phyloP scores from a whole-genome alignment of 2,888 invertebrate genomes.

The Eupithecia dodoneata region DNA sequence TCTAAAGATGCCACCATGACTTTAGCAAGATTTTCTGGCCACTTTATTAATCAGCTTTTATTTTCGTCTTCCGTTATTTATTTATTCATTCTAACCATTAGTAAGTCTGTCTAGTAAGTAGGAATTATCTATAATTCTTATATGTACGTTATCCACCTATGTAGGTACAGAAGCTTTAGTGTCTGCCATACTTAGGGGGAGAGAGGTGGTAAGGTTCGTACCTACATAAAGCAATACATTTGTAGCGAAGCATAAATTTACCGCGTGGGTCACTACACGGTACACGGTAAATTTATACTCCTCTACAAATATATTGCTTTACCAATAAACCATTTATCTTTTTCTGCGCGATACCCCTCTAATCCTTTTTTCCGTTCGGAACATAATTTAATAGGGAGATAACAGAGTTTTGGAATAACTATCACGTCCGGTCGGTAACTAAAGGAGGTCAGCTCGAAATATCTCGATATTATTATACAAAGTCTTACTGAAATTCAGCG shows the following conservation, averaged over 20 bases:
- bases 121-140: neutral
- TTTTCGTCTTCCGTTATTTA: neutral
- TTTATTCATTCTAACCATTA: neutral
- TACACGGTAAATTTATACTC: neutral
- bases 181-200: neutral
- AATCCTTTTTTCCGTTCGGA: neutral
- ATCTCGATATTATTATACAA: slow-evolving; percentile 40
- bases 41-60: neutral
- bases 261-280: no score
- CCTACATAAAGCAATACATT: neutral
- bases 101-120: neutral
- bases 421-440: slow-evolving; percentile 21
- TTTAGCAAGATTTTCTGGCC: neutral
- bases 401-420: slow-evolving; percentile 11
- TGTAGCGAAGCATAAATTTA: no score
- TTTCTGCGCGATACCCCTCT: neutral
- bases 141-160: neutral
- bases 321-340: slow-evolving; percentile 11
- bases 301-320: slow-evolving; percentile 10
- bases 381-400: slow-evolving; percentile 4
- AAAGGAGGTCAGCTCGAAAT: slow-evolving; percentile 43
- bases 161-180: neutral
- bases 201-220: neutral
- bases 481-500: slow-evolving; percentile 39
- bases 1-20: neutral